Evolutionary conservation across 2,797 vertebrate species (phyloP).

Genomic region (Pantherophis vulpinus): DNA sequence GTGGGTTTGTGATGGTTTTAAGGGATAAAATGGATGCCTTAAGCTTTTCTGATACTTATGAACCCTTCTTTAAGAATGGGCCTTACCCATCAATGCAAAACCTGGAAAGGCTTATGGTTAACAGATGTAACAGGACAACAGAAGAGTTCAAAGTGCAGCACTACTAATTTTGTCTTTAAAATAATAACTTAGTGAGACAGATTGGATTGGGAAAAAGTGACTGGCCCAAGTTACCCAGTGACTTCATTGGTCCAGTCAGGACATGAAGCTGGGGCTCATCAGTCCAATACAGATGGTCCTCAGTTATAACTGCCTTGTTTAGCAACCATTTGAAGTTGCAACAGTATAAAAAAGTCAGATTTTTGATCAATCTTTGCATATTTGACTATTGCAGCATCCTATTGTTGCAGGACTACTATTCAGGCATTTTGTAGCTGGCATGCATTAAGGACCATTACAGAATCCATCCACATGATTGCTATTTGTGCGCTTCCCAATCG

Average conservation of each 20-base stretch:
- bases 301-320: no score
- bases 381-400: background rate
- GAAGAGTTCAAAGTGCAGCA: background rate
- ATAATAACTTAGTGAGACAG: background rate
- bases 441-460: background rate
- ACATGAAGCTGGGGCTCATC: no score
- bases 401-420: background rate
- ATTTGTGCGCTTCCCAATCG: background rate
- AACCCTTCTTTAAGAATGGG: background rate
- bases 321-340: background rate
- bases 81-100: background rate
- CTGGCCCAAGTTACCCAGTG: background rate
- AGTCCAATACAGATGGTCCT: no score
- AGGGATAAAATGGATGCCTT: background rate
- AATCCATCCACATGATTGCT: background rate
- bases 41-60: background rate
- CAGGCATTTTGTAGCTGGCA: background rate
- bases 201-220: background rate
- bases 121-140: background rate
- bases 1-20: background rate
- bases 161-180: background rate
- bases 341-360: background rate
- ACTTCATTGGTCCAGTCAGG: background rate
- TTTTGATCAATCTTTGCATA: background rate
- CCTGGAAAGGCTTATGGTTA: background rate